These are phyloP conservation scores for Ennomos erosarius DNA, from an alignment of 2,888 invertebrate genomes.

Conservation along the genomic window DNA sequence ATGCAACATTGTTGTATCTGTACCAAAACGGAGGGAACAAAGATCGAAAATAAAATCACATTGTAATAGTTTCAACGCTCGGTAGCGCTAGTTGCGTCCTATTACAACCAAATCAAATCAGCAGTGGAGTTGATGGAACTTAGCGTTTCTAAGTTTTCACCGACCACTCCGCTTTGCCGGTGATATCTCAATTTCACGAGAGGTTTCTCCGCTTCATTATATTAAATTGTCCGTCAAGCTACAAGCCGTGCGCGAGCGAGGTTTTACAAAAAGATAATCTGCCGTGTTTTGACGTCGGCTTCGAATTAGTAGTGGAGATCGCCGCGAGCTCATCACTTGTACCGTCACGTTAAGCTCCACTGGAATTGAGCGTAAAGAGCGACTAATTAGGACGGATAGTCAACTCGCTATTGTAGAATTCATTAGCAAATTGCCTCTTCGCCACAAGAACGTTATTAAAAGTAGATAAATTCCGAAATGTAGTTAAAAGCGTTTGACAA, in stretches of 20 bases:
- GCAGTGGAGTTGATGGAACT: slow-evolving; percentile 64
- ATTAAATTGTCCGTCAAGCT: slow-evolving; percentile 67
- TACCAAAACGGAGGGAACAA: slow-evolving; percentile 14
- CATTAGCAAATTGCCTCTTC: slow-evolving; percentile 63
- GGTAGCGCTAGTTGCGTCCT: slow-evolving; percentile 37
- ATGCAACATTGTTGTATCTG: slow-evolving; percentile 15
- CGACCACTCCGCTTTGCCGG: slow-evolving; percentile 63
- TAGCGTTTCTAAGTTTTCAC: slow-evolving; percentile 82
- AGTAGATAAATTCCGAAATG: slow-evolving; percentile 50
- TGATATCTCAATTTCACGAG: slow-evolving; percentile 74
- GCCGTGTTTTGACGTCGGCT: slow-evolving; percentile 30
- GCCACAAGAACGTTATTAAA: slow-evolving; percentile 56
- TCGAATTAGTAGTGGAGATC: slow-evolving; percentile 31
- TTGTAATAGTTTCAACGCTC: slow-evolving; percentile 41
- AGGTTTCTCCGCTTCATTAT: slow-evolving; percentile 67
- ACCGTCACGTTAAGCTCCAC: slow-evolving; percentile 57
- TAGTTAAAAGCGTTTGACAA: slow-evolving; percentile 36
- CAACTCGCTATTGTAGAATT: slow-evolving; percentile 71
- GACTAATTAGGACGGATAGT: slow-evolving; percentile 70
- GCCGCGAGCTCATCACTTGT: slow-evolving; percentile 50
- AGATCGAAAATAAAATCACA: slow-evolving; percentile 40
- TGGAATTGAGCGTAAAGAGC: slow-evolving; percentile 68
- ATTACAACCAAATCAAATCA: slow-evolving; percentile 56
- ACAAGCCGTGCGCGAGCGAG: slow-evolving; percentile 50
- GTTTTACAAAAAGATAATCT: slow-evolving; percentile 40